These are phyloP conservation scores for Corythaixoides concolor DNA, from an alignment of 2,113 vertebrate species.

Conservation along the genomic window DNA sequence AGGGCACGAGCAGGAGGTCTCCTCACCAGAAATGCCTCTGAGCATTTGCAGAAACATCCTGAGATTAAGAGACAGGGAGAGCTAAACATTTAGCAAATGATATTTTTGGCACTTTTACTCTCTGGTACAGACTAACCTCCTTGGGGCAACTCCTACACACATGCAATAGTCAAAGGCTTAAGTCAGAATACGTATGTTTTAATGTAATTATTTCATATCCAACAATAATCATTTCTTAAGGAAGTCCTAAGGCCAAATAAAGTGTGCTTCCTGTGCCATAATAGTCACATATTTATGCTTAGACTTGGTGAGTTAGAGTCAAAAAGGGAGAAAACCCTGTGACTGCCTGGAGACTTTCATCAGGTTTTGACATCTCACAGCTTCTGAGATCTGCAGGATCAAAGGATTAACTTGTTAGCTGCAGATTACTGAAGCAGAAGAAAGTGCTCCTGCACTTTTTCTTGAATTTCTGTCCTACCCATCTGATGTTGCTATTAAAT, in stretches of 20 bases:
- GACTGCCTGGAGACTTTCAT: background rate
- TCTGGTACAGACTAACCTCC: background rate
- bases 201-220: background rate
- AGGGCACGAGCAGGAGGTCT: background rate
- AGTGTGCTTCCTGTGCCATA: background rate
- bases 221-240: background rate
- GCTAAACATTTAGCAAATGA: background rate
- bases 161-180: background rate
- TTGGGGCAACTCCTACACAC: background rate
- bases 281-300: background rate
- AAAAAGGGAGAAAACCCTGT: background rate
- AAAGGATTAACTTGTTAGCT: background rate
- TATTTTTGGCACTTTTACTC: background rate
- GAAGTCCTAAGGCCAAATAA: background rate
- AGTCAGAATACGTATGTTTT: background rate
- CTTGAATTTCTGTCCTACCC: background rate
- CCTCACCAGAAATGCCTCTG: background rate
- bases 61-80: background rate
- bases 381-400: background rate
- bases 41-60: background rate
- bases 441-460: background rate
- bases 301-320: background rate
- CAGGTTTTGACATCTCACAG: background rate
- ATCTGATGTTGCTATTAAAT: background rate
- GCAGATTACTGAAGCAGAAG: background rate